These are phyloP conservation scores for Aricia artaxerxes DNA, from an alignment of 2,888 invertebrate genomes.

Conservation along the genomic window DNA sequence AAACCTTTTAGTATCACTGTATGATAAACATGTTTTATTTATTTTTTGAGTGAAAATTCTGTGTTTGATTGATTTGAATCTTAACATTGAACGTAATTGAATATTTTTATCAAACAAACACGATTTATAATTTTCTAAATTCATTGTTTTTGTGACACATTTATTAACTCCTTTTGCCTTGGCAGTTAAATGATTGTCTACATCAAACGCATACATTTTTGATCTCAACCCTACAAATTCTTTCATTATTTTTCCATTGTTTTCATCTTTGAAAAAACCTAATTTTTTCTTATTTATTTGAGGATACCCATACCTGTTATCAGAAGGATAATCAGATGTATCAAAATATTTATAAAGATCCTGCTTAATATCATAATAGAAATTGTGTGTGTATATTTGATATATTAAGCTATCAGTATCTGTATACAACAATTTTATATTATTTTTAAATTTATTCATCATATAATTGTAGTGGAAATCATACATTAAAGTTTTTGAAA, in stretches of 20 bases:
- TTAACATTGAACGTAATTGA: too few relatives aligned
- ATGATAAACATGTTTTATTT: background rate
- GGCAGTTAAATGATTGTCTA: conserved; percentile 39
- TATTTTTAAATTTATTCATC: conserved; percentile 40
- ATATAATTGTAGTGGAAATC: conserved; percentile 43
- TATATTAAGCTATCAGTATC: conserved; percentile 46
- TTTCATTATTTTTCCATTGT: too few relatives aligned
- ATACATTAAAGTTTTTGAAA: conserved; percentile 43
- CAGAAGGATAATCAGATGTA: conserved; percentile 47
- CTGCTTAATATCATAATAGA: conserved; percentile 43
- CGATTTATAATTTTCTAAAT: too few relatives aligned
- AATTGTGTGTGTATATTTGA: conserved; percentile 41
- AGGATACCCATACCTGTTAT: conserved; percentile 36
- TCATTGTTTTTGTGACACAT: background rate
- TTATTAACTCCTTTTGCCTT: conserved; percentile 45
- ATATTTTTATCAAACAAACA: too few relatives aligned
- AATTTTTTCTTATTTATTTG: conserved; percentile 46
- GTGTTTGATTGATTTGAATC: too few relatives aligned
- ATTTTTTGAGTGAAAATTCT: too few relatives aligned
- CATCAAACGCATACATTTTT: conserved; percentile 45
- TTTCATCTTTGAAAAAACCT: conserved; percentile 46
- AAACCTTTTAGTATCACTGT: too few relatives aligned
- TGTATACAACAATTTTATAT: conserved; percentile 30
- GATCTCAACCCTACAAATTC: conserved; percentile 42
- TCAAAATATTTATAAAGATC: conserved; percentile 42